Evolutionary conservation across 2,797 vertebrate species (phyloP).

Genomic region (Peromyscus eremicus): DNA sequence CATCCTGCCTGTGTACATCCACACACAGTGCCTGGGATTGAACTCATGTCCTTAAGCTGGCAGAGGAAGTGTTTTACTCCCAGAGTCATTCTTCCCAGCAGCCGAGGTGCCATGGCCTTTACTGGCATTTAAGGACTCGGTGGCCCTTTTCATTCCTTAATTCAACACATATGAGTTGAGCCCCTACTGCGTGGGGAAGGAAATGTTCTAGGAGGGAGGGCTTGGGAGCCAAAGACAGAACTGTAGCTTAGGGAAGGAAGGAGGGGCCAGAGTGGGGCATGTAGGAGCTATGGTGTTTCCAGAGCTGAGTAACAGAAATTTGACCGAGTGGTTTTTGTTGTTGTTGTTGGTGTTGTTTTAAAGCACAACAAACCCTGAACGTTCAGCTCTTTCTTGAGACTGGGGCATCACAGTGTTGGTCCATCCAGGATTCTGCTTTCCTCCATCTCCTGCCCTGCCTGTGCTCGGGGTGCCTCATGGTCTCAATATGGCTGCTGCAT

Average conservation of each 20-base stretch:
- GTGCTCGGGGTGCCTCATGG: background rate
- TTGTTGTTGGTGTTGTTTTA: too few species aligned
- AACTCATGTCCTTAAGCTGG: background rate
- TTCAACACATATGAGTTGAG: background rate
- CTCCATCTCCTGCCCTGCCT: background rate
- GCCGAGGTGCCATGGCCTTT: background rate
- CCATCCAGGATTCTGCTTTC: background rate
- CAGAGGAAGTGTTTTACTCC: background rate
- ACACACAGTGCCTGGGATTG: too few species aligned
- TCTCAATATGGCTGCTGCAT: background rate
- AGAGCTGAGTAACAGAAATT: background rate
- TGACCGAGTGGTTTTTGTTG: background rate
- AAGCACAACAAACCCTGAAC: too few species aligned
- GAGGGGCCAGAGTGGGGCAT: rapidly evolving
- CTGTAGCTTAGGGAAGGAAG: background rate
- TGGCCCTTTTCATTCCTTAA: background rate
- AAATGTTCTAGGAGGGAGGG: background rate
- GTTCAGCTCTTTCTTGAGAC: background rate
- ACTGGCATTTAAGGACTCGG: background rate
- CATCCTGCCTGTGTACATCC: too few species aligned
- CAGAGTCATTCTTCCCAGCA: too few species aligned
- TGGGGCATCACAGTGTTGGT: background rate
- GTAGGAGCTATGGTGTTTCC: background rate
- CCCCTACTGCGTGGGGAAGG: background rate
- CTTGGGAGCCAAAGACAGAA: background rate